These are phyloP conservation scores for Xyrichtys novacula DNA, from an alignment of 2,797 vertebrate species.

Conservation along the genomic window DNA sequence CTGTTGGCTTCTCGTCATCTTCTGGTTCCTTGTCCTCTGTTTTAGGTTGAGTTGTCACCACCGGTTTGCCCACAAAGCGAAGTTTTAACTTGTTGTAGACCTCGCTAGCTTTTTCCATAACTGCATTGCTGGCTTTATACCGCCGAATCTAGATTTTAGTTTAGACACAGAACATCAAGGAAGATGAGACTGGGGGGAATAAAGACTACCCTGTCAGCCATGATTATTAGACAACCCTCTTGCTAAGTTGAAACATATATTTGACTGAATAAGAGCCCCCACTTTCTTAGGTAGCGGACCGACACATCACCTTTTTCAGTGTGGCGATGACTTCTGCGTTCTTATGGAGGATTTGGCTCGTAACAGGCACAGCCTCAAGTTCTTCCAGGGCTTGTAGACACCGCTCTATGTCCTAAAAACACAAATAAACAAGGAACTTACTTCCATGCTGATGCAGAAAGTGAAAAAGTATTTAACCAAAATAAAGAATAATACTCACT, in stretches of 20 bases:
- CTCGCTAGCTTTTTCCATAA: slow-evolving; percentile 96
- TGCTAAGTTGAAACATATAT: not conserved
- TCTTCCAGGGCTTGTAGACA: slow-evolving; percentile 94
- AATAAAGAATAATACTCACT: slow-evolving; percentile 80
- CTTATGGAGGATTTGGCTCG: slow-evolving; percentile 96
- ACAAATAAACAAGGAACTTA: not conserved
- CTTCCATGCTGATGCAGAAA: not conserved
- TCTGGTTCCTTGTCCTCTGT: slow-evolving; percentile 77
- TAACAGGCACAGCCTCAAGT: slow-evolving; percentile 93
- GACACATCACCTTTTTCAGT: slow-evolving; percentile 91
- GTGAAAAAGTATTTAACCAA: not conserved
- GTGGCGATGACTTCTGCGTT: slow-evolving; percentile 97
- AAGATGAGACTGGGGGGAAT: not conserved
- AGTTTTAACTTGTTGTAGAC: slow-evolving; percentile 97
- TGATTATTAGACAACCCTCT: not conserved
- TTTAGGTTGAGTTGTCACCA: slow-evolving; percentile 85
- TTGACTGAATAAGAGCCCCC: not conserved
- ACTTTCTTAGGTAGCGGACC: not conserved
- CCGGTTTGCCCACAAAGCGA: slow-evolving; percentile 91
- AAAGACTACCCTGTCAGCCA: not conserved
- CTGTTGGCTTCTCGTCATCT: slow-evolving; percentile 76
- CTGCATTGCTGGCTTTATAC: slow-evolving; percentile 95
- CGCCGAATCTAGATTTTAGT: slow-evolving; percentile 89
- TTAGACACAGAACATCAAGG: not conserved
- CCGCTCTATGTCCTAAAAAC: slow-evolving; percentile 91